Base-by-base conservation (phyloP, 2,797 vertebrate genomes). In the Lutjanus campechanus region DNA sequence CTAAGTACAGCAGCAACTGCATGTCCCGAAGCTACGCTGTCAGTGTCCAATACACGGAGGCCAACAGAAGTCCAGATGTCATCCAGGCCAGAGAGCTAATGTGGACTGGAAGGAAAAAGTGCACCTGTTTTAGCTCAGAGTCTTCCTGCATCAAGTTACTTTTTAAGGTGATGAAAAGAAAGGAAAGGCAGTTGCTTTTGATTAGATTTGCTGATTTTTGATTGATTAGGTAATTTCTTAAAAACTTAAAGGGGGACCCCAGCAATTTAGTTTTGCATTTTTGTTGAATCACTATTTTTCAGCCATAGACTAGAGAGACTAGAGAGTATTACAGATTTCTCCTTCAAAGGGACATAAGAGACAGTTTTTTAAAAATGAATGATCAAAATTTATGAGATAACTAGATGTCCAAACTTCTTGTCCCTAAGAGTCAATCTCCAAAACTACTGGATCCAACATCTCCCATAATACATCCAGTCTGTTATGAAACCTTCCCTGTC, bases 21-120 rank as follows among this genome's bases (percentile, higher is more conserved):
- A 19, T 60, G 79, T 85, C 74, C 70, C 44, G n/a, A 40, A 76
- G 80, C 64, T 41, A 40, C 58, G 0, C 54, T 11, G 50, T 69
- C 43, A 54, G 55, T 3, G 64, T 46, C 15, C 62, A 6, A 3
- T n/a, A 44, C 69, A 59, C 59, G 36, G 8, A 56, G 0, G 1
- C 11, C 36, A 43, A 8, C 46, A 29, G 25, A 62, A 36, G 73
- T 74, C 53, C 58, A 47, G 43, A 15, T 49, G 55, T 29, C 53
- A 7, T 13, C 44, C 50, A 22, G n/a, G 25, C 19, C 76, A 29
- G 4, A 69, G 25, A 71, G 25, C 22, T 1, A 6, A 62, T 10
- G 12, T 5, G 1, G 20, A 20, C 17, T 15, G 41, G 17, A 53
- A 19, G 12, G 12, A 54, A 9, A 36, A 36, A 4, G 29, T 4